Evolutionary conservation across 1,140 invertebrate species (phyloP), one percentile per base, ranked within the genome.

Genomic region (Drosophila truncata): DNA sequence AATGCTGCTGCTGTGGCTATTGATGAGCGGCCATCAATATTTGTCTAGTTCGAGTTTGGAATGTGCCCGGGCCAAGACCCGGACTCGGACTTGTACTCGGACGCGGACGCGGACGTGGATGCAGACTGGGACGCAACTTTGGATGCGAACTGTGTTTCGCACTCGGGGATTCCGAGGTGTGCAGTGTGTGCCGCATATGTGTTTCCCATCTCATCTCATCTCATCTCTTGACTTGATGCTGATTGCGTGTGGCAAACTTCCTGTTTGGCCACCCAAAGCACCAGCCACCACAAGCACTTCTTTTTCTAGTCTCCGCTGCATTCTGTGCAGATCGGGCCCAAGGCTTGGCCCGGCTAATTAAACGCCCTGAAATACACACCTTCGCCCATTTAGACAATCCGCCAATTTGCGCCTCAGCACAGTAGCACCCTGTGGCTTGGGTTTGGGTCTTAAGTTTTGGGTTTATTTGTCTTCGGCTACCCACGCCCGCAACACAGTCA

Each of bases 1-100:
- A 59, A 23, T 55, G 57, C 27, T 57, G 75, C 54, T 69, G 82
- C 80, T 70, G 80, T 61, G 74, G 70, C 84, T 88, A 88, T 88
- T 88, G 84, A 88, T 88, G 84, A 88, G 85, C 85, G 81, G 85
- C 85, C 85, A 88, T 88, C 85, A 88, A 88, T 88, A 88, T 88
- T 90, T 88, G 85, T 88, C 85, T 88, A 88, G 84, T 88, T 88
- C 69, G 85, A 74, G 85, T 70, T 59, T 88, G 85, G 85, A 88
- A 88, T 88, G 81, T 73, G 80, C 84, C 80, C 79, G 72, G 75
- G 70, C 72, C 81, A 66, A 64, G 82, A 77, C 83, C 77, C 70
- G 70, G 70, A 79, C 70, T 66, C 64, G 55, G 61, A 58, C 16
- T 49, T 13, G 44, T 8, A 23, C 25, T 29, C 16, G 18, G 29